Conservation (phyloP, 64 coral and sea anemone species). For the Actinia equina region DNA sequence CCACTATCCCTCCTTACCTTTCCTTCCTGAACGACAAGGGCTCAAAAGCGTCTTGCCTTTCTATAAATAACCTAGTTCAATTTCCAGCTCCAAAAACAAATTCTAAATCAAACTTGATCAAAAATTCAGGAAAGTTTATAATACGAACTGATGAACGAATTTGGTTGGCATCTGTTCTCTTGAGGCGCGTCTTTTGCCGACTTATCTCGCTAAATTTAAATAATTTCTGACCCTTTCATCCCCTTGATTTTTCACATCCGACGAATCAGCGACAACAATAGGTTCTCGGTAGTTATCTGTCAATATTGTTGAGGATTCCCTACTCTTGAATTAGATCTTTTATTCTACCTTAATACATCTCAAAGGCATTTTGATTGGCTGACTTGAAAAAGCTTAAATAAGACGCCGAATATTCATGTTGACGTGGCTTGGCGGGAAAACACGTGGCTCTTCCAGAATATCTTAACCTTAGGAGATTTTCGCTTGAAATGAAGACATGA, state of each 20-base stretch:
- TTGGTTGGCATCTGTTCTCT: neutral
- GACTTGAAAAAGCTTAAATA: neutral
- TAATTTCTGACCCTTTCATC: neutral
- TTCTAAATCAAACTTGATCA: neutral
- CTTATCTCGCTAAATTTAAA: neutral
- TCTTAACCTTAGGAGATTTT: neutral
- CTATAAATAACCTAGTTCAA: neutral
- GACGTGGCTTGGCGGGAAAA: neutral
- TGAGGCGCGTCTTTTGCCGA: neutral
- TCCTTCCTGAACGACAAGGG: neutral
- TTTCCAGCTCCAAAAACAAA: no score
- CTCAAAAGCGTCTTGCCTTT: neutral
- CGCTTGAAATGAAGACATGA: neutral
- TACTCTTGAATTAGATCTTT: neutral
- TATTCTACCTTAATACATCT: neutral
- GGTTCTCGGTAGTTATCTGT: neutral
- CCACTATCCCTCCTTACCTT: neutral
- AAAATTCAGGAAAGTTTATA: neutral
- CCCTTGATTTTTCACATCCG: neutral
- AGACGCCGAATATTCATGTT: neutral
- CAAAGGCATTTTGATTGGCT: neutral
- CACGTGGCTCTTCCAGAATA: neutral
- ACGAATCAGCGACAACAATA: conserved; percentile 2
- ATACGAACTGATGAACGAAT: neutral
- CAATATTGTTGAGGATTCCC: conserved; percentile 8